These are phyloP conservation scores for Presbytis comata DNA, from an alignment of 2,797 vertebrate genomes.

Conservation along the genomic window DNA sequence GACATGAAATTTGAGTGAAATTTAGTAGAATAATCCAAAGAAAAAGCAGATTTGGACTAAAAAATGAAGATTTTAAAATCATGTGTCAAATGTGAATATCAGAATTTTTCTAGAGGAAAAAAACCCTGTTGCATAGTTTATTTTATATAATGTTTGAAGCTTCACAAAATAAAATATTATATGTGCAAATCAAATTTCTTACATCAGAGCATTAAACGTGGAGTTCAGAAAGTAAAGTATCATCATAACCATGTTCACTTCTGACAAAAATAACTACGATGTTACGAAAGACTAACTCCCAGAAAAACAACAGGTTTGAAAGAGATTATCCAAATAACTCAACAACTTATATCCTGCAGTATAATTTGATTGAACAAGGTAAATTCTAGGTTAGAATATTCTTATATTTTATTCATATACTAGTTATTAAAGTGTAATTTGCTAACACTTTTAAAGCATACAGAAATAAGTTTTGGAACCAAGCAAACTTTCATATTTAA, in stretches of 20 bases:
- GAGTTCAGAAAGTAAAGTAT: slow-evolving; percentile 22
- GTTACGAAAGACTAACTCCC: neutral
- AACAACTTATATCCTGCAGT: slow-evolving; percentile 25
- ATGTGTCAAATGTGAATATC: neutral
- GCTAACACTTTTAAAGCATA: slow-evolving; percentile 23
- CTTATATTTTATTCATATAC: neutral
- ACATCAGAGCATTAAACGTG: slow-evolving; percentile 36
- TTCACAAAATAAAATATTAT: slow-evolving; percentile 52
- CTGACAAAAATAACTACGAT: neutral
- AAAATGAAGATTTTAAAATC: slow-evolving; percentile 26
- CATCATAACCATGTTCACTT: neutral
- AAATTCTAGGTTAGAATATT: slow-evolving; percentile 7
- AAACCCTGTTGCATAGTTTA: neutral
- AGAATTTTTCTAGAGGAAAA: neutral
- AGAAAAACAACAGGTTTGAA: slow-evolving; percentile 53
- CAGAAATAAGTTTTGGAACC: neutral
- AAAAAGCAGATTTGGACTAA: neutral
- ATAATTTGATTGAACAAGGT: slow-evolving; percentile 1
- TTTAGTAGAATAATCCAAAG: slow-evolving; percentile 37
- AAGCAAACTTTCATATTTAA: slow-evolving; percentile 61
- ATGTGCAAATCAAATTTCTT: slow-evolving; percentile 57
- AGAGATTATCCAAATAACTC: slow-evolving; percentile 42
- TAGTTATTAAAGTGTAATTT: slow-evolving; percentile 34
- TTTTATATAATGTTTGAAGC: slow-evolving; percentile 33
- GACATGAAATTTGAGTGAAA: slow-evolving; percentile 37